Base-by-base conservation (phyloP, 23 tunicate genomes). In the Trididemnum miniatum region DNA sequence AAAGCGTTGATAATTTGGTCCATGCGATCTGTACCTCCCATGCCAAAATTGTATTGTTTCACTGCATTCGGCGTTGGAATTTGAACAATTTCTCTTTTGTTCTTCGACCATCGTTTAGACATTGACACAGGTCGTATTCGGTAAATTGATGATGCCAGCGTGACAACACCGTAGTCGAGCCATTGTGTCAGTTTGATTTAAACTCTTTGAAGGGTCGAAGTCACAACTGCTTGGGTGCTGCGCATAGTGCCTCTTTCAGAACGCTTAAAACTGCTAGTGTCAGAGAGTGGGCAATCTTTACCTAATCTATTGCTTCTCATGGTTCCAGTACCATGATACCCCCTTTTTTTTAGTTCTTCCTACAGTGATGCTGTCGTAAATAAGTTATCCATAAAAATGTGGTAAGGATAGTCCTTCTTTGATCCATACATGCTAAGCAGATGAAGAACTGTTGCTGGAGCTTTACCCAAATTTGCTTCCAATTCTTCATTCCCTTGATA, bases 221-320 rank as follows among this genome's bases (percentile, higher is more conserved):
- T 4, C 23, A 62, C 23, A 23, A 23, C 23, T 24, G 69, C 23
- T 62, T 62, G 69, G 27, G 23, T 23, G 27, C 69, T 62, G 20
- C 69, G 69, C 69, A 62, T 23, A 15, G 69, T 15, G 20, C 69
- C 69, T 62, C 69, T 62, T 20, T 62, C 69, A 62, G 69, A 62
- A 27, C 28, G 69, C 28, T 62, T 62, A 27, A 62, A 62, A 4
- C 7, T 23, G 23, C 7, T 62, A 62, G 23, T 62, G 27, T 62
- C 27, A 4, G 69, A 4, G 7, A 62, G 69, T 15, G 69, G 27
- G 28, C 69, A 62, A 62, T 4, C 20, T 23, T 23, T 62, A 27
- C 69, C 27, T 15, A 62, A 27, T 23, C 24, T 62, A 27, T 62
- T 62, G 27, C 20, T 27, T 62, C 69, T 62, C 23, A 62, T 23